A percentile compares a stretch with the other conserved stretches of the same genome.
Conservation (phyloP, 1,140 invertebrate genomes). For the Aphelenchoides besseyi region DNA sequence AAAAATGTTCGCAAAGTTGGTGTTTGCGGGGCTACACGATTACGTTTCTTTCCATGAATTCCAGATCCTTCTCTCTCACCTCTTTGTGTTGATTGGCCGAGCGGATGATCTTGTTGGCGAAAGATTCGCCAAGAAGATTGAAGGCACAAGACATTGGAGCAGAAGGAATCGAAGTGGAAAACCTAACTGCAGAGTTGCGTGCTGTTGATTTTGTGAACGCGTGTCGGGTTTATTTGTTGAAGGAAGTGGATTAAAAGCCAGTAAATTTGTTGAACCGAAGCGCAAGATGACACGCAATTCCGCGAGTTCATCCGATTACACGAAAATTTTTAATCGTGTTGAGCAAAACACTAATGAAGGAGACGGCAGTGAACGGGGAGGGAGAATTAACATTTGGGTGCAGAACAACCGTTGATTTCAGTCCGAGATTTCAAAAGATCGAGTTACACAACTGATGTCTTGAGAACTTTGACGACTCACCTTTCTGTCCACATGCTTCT, state of each 20-base stretch:
- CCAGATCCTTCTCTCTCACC: too few species aligned
- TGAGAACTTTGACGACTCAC: slow-evolving; percentile 29
- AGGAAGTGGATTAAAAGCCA: not conserved
- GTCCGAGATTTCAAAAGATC: not conserved
- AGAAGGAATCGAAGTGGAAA: not conserved
- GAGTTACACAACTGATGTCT: not conserved
- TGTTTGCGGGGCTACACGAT: not conserved
- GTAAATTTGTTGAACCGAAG: not conserved
- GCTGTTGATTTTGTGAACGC: not conserved
- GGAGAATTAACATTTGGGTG: not conserved
- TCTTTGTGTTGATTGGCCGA: slow-evolving; percentile 15
- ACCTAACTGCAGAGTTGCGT: not conserved
- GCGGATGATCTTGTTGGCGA: not conserved
- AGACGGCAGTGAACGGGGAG: too few species aligned
- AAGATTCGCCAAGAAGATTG: slow-evolving; percentile 10
- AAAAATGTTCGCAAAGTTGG: slow-evolving; percentile 1
- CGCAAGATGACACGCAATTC: not conserved
- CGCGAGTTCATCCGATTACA: not conserved
- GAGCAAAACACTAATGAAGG: too few species aligned
- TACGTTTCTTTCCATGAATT: not conserved
- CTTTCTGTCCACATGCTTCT: slow-evolving; percentile 56
- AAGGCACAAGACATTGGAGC: not conserved
- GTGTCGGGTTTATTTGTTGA: slow-evolving; percentile 1
- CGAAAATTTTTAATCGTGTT: too few species aligned
- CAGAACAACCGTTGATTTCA: not conserved